Evolutionary conservation across 2,113 vertebrate species (phyloP).

Genomic region (Butorides virescens): DNA sequence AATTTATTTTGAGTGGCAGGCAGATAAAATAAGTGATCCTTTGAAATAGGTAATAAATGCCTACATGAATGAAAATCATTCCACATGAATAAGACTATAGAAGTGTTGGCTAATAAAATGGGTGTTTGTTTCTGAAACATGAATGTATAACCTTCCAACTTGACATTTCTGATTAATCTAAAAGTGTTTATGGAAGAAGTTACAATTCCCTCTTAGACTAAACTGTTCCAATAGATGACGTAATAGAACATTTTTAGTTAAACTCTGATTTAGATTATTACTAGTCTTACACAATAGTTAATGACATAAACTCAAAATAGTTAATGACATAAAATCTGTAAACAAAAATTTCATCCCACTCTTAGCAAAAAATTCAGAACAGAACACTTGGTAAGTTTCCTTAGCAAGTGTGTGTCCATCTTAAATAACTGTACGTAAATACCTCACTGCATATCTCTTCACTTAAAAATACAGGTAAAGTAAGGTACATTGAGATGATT

Average conservation of each 20-base stretch:
- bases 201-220: neutral
- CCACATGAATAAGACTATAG: neutral
- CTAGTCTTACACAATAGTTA: neutral
- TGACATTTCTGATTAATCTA: neutral
- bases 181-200: neutral
- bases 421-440: neutral
- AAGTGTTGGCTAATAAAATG: neutral
- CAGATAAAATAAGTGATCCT: constrained; percentile 16
- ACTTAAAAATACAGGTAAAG: neutral
- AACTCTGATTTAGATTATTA: neutral
- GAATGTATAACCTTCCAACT: neutral
- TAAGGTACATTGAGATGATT: neutral
- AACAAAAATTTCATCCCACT: neutral
- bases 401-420: neutral
- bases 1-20: constrained; percentile 3
- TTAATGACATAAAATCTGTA: neutral
- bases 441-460: neutral
- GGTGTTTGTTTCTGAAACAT: neutral
- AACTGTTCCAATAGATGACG: neutral
- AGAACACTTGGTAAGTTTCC: neutral
- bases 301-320: neutral
- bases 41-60: neutral
- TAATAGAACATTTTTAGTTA: neutral
- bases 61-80: constrained; percentile 31
- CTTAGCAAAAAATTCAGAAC: neutral